Evolutionary conservation across 2,888 invertebrate genomes (phyloP), one percentile per base, ranked within the genome.

Genomic region (Rotaria socialis): DNA sequence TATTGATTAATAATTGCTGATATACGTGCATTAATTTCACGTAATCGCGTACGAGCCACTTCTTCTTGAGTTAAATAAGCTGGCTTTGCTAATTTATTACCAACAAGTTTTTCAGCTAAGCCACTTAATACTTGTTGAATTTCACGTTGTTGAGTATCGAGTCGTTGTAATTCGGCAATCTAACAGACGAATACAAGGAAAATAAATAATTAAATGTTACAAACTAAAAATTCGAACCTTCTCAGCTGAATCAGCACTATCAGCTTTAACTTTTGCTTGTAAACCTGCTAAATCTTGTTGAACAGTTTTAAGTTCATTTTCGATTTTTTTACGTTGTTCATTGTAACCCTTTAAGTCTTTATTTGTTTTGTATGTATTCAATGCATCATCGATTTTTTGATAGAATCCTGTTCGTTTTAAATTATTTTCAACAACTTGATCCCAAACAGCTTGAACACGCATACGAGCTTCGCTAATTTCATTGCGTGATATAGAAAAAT

Each of bases 401-500:
- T 94, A 94, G 35, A 93, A 92, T 41, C 91, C 91, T 74, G 93
- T 93, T 85, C 94, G 92, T 86, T 93, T 92, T 88, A 93, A 93
- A 89, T 94, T 94, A 52, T 92, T 92, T 56, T 92, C 91, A 87
- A 93, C 91, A 5, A 94, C 92, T 87, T 93, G 92, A 89, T 93
- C 94, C n/a, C 92, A 88, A 87, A 91, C 88, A 84, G 92, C 91
- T 47, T 91, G 90, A 50, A 92, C 90, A 74, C 92, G 89, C 90
- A 92, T 90, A 87, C 91, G 91, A 84, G 91, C 90, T 88, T 93
- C 93, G 55, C 92, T 93, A 6, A 90, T 92, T 88, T 92, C 92
- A 89, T 93, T 93, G 92, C 93, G 89, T 55, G 92, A 92, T 89
- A 98, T 96, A 87, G 97, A 95, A 92, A 99, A 97, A 92, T 99